phyloP scores from a whole-genome alignment of 2,888 invertebrate genomes.

The Thereva nobilitata region DNA sequence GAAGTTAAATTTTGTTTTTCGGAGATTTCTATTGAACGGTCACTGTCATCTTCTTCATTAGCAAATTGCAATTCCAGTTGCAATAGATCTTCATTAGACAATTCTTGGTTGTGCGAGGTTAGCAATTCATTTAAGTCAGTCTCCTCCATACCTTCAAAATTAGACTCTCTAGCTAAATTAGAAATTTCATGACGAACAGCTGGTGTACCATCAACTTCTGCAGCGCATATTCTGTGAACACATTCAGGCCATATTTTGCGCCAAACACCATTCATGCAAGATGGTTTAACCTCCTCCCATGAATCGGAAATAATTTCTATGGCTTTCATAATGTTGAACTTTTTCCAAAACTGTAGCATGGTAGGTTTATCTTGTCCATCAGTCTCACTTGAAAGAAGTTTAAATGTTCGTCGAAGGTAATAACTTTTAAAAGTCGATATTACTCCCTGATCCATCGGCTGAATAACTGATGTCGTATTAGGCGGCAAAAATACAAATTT shows the following conservation, averaged over 20 bases:
- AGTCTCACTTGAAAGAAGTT: slow-evolving; percentile 17
- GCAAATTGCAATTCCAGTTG: neutral
- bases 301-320: slow-evolving; percentile 36
- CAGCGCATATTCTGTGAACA: slow-evolving; percentile 20
- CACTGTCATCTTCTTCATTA: neutral
- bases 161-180: slow-evolving; percentile 35
- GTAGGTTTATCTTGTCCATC: slow-evolving; percentile 36
- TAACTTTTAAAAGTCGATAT: slow-evolving; percentile 17
- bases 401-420: slow-evolving; percentile 32
- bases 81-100: neutral
- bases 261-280: slow-evolving; percentile 37
- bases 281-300: slow-evolving; percentile 37
- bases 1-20: neutral
- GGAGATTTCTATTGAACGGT: neutral
- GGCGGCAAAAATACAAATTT: slow-evolving; percentile 23
- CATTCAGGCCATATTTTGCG: slow-evolving; percentile 38
- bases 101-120: neutral
- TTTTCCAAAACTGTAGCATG: slow-evolving; percentile 41
- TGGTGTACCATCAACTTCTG: slow-evolving; percentile 23
- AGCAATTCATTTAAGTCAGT: neutral
- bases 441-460: slow-evolving; percentile 20
- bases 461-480: neutral
- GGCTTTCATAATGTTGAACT: slow-evolving; percentile 37
- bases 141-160: slow-evolving; percentile 18
- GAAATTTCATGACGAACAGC: slow-evolving; percentile 33